These are phyloP conservation scores for Drosophila fulvimacula DNA, from an alignment of 2,888 invertebrate species.

Conservation along the genomic window DNA sequence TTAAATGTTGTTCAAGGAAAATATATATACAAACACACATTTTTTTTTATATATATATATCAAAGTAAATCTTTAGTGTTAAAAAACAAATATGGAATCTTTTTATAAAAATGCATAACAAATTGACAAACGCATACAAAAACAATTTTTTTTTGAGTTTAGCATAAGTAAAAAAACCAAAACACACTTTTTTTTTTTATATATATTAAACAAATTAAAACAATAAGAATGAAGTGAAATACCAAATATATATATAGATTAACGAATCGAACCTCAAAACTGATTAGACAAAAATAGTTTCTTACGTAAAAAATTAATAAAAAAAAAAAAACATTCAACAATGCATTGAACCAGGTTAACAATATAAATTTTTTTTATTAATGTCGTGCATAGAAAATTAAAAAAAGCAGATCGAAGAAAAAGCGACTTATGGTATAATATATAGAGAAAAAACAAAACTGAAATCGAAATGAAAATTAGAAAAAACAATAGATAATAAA, in stretches of 20 bases:
- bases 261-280: constrained; percentile 62
- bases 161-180: constrained; percentile 53
- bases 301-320: constrained; percentile 33
- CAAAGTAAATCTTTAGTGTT: constrained; percentile 50
- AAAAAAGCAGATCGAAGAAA: constrained; percentile 15
- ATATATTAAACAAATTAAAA: constrained; percentile 44
- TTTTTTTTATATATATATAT: constrained; percentile 50
- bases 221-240: constrained; percentile 33
- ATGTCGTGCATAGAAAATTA: constrained; percentile 40
- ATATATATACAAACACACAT: constrained; percentile 37
- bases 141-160: constrained; percentile 61
- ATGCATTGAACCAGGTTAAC: constrained; percentile 40
- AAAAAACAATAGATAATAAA: constrained; percentile 14
- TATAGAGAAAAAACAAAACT: constrained; percentile 2
- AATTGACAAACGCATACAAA: constrained; percentile 58
- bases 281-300: constrained; percentile 60
- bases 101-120: constrained; percentile 58
- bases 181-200: constrained; percentile 54
- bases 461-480: constrained; percentile 12
- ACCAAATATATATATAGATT: constrained; percentile 31
- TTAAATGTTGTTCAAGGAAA: constrained; percentile 74
- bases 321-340: constrained; percentile 21
- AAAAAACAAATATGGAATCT: constrained; percentile 26
- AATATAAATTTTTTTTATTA: constrained; percentile 27
- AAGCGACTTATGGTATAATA: constrained; percentile 27